Conservation (phyloP, 2,888 invertebrate genomes). For the Stramonita haemastoma region DNA sequence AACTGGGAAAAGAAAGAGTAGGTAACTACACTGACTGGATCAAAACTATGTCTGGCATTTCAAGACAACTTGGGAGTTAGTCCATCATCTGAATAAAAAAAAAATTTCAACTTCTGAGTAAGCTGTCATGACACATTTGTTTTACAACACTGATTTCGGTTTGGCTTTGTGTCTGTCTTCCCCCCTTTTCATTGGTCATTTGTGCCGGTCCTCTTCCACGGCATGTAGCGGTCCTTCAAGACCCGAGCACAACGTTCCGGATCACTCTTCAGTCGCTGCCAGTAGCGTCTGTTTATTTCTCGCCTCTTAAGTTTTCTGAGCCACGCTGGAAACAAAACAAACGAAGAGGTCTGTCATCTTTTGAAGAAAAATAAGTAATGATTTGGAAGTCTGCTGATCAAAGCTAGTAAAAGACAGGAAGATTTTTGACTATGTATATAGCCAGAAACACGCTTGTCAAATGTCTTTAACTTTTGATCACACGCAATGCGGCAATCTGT, state of each 20-base stretch:
- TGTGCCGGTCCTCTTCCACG: not conserved
- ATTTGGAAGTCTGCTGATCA: not conserved
- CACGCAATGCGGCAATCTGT: not conserved
- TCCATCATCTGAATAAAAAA: not conserved
- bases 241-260: slow-evolving; percentile 32
- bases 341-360: not conserved
- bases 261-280: slow-evolving; percentile 34
- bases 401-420: not conserved
- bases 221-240: slow-evolving; percentile 34
- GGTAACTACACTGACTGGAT: no score
- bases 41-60: no score
- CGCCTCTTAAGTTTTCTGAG: slow-evolving; percentile 25
- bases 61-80: no score
- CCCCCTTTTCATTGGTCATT: not conserved
- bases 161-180: not conserved
- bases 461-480: not conserved
- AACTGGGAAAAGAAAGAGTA: no score
- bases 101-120: not conserved
- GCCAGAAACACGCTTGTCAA: not conserved
- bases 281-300: slow-evolving; percentile 28
- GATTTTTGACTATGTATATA: not conserved
- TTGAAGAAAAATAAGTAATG: not conserved
- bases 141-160: no score
- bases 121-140: not conserved
- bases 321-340: slow-evolving; percentile 31